Conservation (phyloP, 2,888 invertebrate species). For the Hirtodrosophila cameraria region DNA sequence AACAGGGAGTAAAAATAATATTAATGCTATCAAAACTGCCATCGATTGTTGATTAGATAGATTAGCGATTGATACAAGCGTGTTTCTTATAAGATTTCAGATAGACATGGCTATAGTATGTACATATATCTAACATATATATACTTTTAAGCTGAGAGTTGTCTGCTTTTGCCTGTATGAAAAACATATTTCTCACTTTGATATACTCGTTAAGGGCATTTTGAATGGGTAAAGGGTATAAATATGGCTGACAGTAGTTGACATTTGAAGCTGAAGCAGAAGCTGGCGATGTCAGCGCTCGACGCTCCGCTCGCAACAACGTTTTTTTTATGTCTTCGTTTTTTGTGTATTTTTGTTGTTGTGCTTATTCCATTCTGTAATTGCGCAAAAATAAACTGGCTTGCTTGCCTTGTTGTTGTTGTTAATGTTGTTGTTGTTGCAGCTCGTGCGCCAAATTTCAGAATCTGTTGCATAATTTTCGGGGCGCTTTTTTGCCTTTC, state of each 20-base stretch:
- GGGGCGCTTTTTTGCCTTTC: constrained; percentile 58
- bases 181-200: too few species aligned
- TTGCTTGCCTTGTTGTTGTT: constrained; percentile 12
- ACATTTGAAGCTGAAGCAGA: constrained; percentile 66
- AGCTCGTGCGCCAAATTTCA: constrained; percentile 60
- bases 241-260: constrained; percentile 72
- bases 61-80: too few species aligned
- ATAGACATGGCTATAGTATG: too few species aligned
- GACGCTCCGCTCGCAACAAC: constrained; percentile 30
- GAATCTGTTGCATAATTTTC: constrained; percentile 78
- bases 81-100: too few species aligned
- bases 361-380: constrained; percentile 61
- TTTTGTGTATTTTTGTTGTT: constrained; percentile 20
- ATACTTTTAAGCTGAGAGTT: too few species aligned
- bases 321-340: constrained; percentile 34
- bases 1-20: too few species aligned
- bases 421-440: constrained; percentile 27
- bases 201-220: too few species aligned
- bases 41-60: too few species aligned
- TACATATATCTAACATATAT: too few species aligned
- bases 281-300: constrained; percentile 55
- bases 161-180: too few species aligned
- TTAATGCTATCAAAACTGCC: too few species aligned
- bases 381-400: constrained; percentile 74
- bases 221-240: neutral